Percentiles rank a stretch among this genome's conserved stretches.
Conservation (phyloP, 1,140 invertebrate species). For the Andricus grossulariae region DNA sequence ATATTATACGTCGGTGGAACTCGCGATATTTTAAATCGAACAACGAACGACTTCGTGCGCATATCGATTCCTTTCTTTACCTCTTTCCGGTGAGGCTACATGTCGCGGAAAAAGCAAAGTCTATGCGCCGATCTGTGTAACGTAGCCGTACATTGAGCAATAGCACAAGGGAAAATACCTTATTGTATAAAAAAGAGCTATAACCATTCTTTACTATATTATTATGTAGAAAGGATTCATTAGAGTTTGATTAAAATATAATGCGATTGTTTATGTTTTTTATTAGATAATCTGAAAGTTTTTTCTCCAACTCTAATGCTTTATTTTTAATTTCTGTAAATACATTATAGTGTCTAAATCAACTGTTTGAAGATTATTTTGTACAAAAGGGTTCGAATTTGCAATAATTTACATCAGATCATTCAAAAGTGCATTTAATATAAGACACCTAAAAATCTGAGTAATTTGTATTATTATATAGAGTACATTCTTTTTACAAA, state of each 20-base stretch:
- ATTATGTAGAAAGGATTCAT: background rate
- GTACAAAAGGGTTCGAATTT: too few relatives aligned
- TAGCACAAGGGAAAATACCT: conserved; percentile 26
- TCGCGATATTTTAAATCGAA: conserved; percentile 14
- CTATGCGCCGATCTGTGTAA: conserved; percentile 18
- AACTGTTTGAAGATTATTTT: too few relatives aligned
- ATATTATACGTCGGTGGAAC: background rate
- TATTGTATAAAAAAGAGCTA: conserved; percentile 9
- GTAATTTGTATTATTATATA: too few relatives aligned
- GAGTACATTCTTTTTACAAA: background rate
- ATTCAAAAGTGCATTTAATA: too few relatives aligned
- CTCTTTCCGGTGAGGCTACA: background rate
- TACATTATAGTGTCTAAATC: too few relatives aligned
- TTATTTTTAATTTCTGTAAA: too few relatives aligned
- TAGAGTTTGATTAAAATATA: too few relatives aligned
- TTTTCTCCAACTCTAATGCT: too few relatives aligned
- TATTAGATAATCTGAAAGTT: too few relatives aligned
- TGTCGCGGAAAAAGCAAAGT: conserved; percentile 8
- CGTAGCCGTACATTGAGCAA: conserved; percentile 27
- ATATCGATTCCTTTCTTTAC: background rate
- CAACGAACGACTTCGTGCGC: background rate
- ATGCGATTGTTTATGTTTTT: too few relatives aligned
- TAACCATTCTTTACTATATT: conserved; percentile 1
- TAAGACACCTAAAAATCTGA: too few relatives aligned
- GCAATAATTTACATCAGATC: too few relatives aligned